phyloP scores from a whole-genome alignment of 2,888 invertebrate genomes.

The Epirrhoe alternata region DNA sequence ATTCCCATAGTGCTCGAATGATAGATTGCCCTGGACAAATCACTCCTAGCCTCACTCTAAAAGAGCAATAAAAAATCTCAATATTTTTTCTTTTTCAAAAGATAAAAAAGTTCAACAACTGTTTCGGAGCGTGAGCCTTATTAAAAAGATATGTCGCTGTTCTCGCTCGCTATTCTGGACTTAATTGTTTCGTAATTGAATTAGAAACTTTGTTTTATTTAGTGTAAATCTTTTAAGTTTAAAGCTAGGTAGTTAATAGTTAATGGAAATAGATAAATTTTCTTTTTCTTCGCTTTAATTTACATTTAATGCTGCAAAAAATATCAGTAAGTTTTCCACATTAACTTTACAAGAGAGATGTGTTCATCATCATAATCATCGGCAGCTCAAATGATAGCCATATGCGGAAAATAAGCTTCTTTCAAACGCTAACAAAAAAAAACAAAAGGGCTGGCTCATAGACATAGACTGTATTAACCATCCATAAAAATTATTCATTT shows the following conservation, averaged over 20 bases:
- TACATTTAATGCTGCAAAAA: too few species aligned
- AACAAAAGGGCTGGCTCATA: too few species aligned
- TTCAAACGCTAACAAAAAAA: too few species aligned
- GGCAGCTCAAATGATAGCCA: too few species aligned
- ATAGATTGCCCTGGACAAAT: conserved; percentile 84
- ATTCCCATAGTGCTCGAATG: conserved; percentile 83
- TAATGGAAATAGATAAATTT: too few species aligned
- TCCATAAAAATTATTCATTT: not conserved
- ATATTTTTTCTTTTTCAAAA: conserved; percentile 72
- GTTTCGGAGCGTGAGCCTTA: conserved; percentile 62
- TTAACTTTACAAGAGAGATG: too few species aligned
- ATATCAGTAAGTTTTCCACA: too few species aligned
- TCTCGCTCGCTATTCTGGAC: conserved; percentile 21
- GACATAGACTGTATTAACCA: too few species aligned
- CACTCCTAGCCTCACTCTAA: conserved; percentile 75
- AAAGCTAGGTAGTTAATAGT: too few species aligned
- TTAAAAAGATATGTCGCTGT: conserved; percentile 28
- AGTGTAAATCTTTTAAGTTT: not conserved
- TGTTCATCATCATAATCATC: too few species aligned
- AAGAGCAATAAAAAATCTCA: conserved; percentile 76
- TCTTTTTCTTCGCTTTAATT: too few species aligned
- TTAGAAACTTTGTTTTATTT: conserved; percentile 9
- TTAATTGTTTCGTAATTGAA: conserved; percentile 28
- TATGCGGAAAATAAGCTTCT: too few species aligned
- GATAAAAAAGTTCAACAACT: conserved; percentile 21